These are phyloP conservation scores for Harpagifer antarcticus DNA, from an alignment of 2,797 vertebrate genomes.

Conservation along the genomic window DNA sequence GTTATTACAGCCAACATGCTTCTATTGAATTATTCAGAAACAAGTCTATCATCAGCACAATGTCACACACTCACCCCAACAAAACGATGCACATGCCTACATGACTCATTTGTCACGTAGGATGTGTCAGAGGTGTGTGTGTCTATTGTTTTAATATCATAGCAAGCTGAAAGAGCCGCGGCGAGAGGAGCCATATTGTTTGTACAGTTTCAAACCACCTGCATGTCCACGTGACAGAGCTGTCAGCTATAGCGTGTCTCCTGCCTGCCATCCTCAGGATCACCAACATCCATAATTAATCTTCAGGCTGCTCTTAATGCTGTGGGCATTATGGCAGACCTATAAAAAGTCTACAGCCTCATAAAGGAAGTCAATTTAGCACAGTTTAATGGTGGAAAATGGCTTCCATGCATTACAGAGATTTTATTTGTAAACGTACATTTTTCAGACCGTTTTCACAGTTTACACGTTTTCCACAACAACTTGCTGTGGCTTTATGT, in stretches of 20 bases:
- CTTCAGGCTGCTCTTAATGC: constrained; percentile 12
- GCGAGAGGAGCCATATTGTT: constrained; percentile 55
- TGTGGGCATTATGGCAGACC: constrained; percentile 7
- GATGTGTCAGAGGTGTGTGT: constrained; percentile 53
- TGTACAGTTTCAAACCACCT: constrained; percentile 32
- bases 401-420: constrained; percentile 25
- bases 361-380: constrained; percentile 32
- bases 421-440: constrained; percentile 37
- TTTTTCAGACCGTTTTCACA: constrained; percentile 28
- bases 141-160: constrained; percentile 35
- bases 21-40: constrained; percentile 75
- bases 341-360: constrained; percentile 28
- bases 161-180: constrained; percentile 16
- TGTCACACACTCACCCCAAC: constrained; percentile 41
- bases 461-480: constrained; percentile 40
- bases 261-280: constrained; percentile 20
- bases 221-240: constrained; percentile 27
- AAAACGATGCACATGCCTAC: constrained; percentile 8
- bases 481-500: constrained; percentile 20
- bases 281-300: constrained; percentile 45
- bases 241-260: constrained; percentile 16
- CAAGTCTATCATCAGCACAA: constrained; percentile 54
- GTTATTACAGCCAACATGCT: constrained; percentile 73
- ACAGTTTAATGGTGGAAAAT: constrained; percentile 46
- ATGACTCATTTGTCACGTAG: constrained; percentile 53